Base-by-base conservation (phyloP, 2,888 invertebrate species). In the Drosophila kambysellisi region DNA sequence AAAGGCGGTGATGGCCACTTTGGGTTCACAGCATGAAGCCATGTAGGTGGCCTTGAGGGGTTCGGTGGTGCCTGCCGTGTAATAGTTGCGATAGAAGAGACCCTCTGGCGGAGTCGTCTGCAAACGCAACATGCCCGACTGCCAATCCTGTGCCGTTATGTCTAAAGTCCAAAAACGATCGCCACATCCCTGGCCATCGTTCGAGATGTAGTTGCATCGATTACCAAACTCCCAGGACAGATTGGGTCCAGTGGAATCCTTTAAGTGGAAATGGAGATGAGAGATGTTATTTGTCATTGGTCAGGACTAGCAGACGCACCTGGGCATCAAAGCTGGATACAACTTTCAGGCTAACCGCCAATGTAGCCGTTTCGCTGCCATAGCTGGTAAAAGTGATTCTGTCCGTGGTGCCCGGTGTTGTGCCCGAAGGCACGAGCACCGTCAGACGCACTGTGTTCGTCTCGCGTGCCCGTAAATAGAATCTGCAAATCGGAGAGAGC, bases 11-110 rank as follows among this genome's bases (percentile, higher is more conserved):
- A 97, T 92, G 43, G 95, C 94, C 0, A 96, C 94, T 58, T 95
- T 94, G 0, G 96, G 95, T 8, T 95, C 94, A 90, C 97, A 97
- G 90, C 97, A 97, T 0, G 95, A 95, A 0, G 96, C 95, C 25
- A 95, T 94, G 91, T 96, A 97, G 4, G 95, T 94, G 0, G 96
- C 96, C 17, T 93, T 93, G 1, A 97, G 94, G 39, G 95, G 94
- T 37, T 95, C 95, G 37, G 94, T 94, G 0, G 96, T 95, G 1
- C 97, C 97, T 0, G 96, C 94, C 11, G 95, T 94, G 89, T 96
- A 97, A 35, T 94, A 94, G 48, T 94, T 94, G 37, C 94, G 94
- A 82, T 96, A 95, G 54, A 94, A 93, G 37, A 97, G 83, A 0
- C 96, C 96, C 8, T 84, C 81, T 25, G 93, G 85, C 0, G 96